A percentile compares a stretch with the other conserved stretches of the same genome.
These are phyloP conservation scores for Cryptus viduatorius DNA, from an alignment of 2,888 invertebrate genomes.

Conservation along the genomic window DNA sequence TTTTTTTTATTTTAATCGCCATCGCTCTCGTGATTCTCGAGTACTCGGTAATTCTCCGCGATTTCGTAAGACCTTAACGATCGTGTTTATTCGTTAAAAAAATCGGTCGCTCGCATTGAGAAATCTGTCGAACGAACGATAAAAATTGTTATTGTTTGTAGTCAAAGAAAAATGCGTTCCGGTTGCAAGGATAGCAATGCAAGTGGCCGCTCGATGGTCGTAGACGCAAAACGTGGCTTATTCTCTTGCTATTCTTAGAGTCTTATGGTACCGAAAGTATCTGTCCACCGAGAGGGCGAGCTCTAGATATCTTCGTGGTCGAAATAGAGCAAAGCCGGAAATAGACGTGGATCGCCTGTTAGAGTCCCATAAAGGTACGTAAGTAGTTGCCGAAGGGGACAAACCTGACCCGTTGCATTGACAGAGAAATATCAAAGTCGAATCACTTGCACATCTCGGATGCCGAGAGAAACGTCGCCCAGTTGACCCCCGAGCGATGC, in stretches of 20 bases:
- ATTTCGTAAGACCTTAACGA: slow-evolving; percentile 51
- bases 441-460: slow-evolving; percentile 27
- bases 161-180: slow-evolving; percentile 7
- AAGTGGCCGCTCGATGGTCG: not conserved
- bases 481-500: slow-evolving; percentile 1
- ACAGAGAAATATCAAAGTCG: slow-evolving; percentile 16
- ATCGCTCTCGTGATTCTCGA: slow-evolving; percentile 22
- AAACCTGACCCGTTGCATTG: slow-evolving; percentile 6
- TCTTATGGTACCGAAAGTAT: slow-evolving; percentile 54
- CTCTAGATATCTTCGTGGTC: slow-evolving; percentile 73
- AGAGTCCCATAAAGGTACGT: slow-evolving; percentile 67
- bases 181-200: not conserved
- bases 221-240: slow-evolving; percentile 11
- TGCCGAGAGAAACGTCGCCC: not conserved
- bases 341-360: slow-evolving; percentile 70
- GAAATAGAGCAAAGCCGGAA: slow-evolving; percentile 73
- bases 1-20: slow-evolving; percentile 34
- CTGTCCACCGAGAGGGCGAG: slow-evolving; percentile 61
- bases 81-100: slow-evolving; percentile 5
- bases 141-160: slow-evolving; percentile 11
- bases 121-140: slow-evolving; percentile 16
- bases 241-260: slow-evolving; percentile 61
- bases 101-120: not conserved
- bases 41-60: not conserved
- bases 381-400: slow-evolving; percentile 15